Evolutionary conservation across 2,888 invertebrate species (phyloP).

Genomic region (Eristalinus aeneus): DNA sequence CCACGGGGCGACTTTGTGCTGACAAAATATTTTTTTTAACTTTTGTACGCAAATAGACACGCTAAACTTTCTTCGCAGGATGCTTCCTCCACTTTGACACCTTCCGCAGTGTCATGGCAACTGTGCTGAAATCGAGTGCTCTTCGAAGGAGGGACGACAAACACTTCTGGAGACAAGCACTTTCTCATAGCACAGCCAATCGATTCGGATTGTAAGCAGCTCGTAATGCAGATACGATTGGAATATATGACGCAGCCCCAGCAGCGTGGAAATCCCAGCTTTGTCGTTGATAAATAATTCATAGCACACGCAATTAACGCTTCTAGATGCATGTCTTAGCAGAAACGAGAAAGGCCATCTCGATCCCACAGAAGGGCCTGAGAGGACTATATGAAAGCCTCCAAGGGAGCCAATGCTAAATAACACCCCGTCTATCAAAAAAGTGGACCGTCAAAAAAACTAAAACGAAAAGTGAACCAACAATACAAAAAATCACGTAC

Average conservation of each 20-base stretch:
- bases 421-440: background rate
- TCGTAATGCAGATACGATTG: slow-evolving; percentile 19
- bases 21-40: slow-evolving; percentile 39
- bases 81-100: too few species aligned
- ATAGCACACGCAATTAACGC: slow-evolving; percentile 20
- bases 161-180: background rate
- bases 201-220: slow-evolving; percentile 28
- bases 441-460: background rate
- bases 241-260: background rate
- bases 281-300: slow-evolving; percentile 6
- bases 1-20: slow-evolving; percentile 14
- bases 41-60: slow-evolving; percentile 35
- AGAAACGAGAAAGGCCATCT: background rate
- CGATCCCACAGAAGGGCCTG: too few species aligned
- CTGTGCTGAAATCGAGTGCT: background rate
- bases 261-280: slow-evolving; percentile 1
- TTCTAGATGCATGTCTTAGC: background rate
- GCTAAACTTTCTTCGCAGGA: background rate
- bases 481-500: too few species aligned
- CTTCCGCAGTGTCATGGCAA: background rate
- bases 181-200: background rate
- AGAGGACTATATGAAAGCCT: too few species aligned
- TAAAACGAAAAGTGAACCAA: background rate
- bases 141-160: background rate
- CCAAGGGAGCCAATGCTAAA: background rate